Base-by-base conservation (phyloP, 2,888 invertebrate genomes). In the Megaustenia siamemsis region DNA sequence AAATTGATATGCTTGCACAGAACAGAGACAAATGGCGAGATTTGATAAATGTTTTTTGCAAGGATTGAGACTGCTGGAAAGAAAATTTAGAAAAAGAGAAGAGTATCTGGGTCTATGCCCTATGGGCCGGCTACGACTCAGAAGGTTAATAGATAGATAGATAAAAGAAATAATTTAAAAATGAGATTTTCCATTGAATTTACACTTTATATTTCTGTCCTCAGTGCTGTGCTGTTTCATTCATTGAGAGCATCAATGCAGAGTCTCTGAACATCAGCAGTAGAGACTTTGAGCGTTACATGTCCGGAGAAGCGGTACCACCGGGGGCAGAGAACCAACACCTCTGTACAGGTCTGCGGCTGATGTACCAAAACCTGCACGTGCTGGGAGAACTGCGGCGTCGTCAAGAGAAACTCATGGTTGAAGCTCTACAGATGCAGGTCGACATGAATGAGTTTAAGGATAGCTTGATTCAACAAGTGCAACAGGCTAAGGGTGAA, bases 161-260 rank as follows among this genome's bases (percentile, higher is more conserved):
- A n/a, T n/a, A n/a, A n/a, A n/a, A n/a, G n/a, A n/a, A n/a, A n/a
- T n/a, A n/a, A n/a, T n/a, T n/a, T n/a, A n/a, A n/a, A n/a, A n/a
- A n/a, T n/a, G n/a, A n/a, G n/a, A n/a, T n/a, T n/a, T n/a, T n/a
- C n/a, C n/a, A n/a, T n/a, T n/a, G n/a, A n/a, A n/a, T n/a, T n/a
- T n/a, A n/a, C n/a, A n/a, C n/a, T n/a, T 32, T 32, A 3, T 10
- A 24, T 76, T 5, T 78, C 18, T 60, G 38, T 68, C 66, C 49
- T 45, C 94, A 98, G 97, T 99, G 99, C 92, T 99, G 99, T 94
- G 99, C 99, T 3, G 98, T 99, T 56, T 97, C 98, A 18, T 99
- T 99, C 94, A 98, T 99, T 88, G 99, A 99, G 95, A 98, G 98
- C 93, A 94, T 99, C 91, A 98, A 97, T 8, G 98, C 98, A 0